Evolutionary conservation across 53 echinoderm and acorn worm genomes (phyloP).

Genomic region (Apostichopus leukothele): DNA sequence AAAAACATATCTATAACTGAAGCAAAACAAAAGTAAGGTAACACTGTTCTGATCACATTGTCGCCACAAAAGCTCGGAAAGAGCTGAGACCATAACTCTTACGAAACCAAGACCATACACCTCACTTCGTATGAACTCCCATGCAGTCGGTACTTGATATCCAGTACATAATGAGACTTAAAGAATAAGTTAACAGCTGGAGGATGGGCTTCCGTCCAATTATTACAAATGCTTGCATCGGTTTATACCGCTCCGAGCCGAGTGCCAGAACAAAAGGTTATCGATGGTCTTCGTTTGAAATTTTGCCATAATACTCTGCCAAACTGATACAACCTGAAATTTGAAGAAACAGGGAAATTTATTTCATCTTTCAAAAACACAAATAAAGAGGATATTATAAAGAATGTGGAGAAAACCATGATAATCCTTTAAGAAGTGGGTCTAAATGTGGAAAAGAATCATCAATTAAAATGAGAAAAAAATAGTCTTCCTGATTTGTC

Average conservation of each 20-base stretch:
- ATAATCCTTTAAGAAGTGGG: too few relatives aligned
- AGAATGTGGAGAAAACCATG: not conserved
- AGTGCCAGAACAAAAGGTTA: conserved; percentile 18
- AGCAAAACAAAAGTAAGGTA: too few relatives aligned
- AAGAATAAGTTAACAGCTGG: conserved; percentile 9
- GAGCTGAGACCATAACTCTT: conserved; percentile 5
- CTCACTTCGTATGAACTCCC: conserved; percentile 23
- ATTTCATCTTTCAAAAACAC: not conserved
- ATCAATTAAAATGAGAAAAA: not conserved
- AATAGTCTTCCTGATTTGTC: not conserved
- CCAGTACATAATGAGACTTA: conserved; percentile 14
- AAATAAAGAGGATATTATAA: not conserved
- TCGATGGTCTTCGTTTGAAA: not conserved
- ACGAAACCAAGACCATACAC: conserved; percentile 18
- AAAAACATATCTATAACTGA: too few relatives aligned
- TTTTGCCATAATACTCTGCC: conserved; percentile 9
- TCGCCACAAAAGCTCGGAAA: not conserved
- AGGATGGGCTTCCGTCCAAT: not conserved
- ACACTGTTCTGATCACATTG: too few relatives aligned
- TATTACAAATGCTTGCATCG: conserved; percentile 9
- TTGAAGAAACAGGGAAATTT: not conserved
- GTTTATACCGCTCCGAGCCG: not conserved
- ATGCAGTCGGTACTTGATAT: conserved; percentile 23
- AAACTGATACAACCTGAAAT: not conserved
- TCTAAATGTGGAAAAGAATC: not conserved